phyloP scores from a whole-genome alignment of 64 coral and sea anemone genomes.

The Montipora cactus region DNA sequence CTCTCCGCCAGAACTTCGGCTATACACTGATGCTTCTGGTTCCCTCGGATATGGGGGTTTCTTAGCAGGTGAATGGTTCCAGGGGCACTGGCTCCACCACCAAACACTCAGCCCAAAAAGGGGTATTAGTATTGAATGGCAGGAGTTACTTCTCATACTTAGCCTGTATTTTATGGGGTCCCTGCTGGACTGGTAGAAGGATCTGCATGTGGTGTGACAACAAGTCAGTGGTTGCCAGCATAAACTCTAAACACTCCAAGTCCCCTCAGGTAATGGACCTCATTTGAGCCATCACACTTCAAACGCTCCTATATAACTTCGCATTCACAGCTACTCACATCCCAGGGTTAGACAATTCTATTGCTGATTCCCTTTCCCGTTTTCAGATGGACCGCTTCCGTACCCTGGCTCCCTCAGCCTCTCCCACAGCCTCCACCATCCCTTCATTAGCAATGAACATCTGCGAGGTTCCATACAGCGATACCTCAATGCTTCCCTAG shows the following conservation, averaged over 20 bases:
- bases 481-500: constrained; percentile 15
- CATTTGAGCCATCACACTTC: constrained; percentile 12
- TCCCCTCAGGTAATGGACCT: constrained; percentile 59
- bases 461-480: neutral
- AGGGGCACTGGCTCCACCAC: constrained; percentile 13
- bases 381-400: constrained; percentile 22
- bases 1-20: neutral
- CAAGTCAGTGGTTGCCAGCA: neutral
- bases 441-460: constrained; percentile 18
- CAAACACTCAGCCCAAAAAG: neutral
- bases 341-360: neutral
- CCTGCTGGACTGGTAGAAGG: no score
- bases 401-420: neutral
- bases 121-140: constrained; percentile 25
- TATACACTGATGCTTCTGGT: constrained; percentile 60
- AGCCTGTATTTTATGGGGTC: neutral
- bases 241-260: constrained; percentile 13
- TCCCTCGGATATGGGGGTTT: constrained; percentile 39
- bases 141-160: constrained; percentile 21
- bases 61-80: constrained; percentile 37
- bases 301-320: constrained; percentile 37
- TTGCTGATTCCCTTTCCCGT: constrained; percentile 12
- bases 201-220: constrained; percentile 34
- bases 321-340: constrained; percentile 17
- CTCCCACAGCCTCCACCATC: neutral